Evolutionary conservation across 2,113 vertebrate genomes (phyloP).

Genomic region (Lasiurus borealis): DNA sequence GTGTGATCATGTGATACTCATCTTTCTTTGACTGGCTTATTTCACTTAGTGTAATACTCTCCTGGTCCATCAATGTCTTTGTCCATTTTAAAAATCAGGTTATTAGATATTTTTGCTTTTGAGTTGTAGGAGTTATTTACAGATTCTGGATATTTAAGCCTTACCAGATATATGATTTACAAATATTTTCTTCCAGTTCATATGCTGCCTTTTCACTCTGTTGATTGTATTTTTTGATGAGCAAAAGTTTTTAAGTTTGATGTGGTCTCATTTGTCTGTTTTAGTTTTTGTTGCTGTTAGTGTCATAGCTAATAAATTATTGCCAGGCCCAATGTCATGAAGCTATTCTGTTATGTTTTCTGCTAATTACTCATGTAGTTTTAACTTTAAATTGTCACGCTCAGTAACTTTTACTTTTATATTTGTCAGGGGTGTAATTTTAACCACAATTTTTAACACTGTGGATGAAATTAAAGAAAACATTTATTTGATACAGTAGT

Average conservation of each 20-base stretch:
- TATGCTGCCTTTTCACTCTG: neutral
- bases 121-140: neutral
- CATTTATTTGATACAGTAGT: constrained; percentile 17
- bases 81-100: neutral
- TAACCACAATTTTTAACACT: neutral
- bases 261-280: neutral
- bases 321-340: neutral
- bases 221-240: neutral
- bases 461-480: neutral
- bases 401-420: neutral
- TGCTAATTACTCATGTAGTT: neutral
- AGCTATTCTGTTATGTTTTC: neutral
- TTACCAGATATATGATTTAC: neutral
- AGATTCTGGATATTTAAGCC: neutral
- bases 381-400: neutral
- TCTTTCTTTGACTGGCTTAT: no score
- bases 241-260: neutral
- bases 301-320: neutral
- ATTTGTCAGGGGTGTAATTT: neutral
- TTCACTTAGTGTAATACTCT: no score
- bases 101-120: neutral
- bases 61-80: no score
- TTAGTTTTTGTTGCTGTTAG: constrained; percentile 3
- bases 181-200: neutral
- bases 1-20: no score